A percentile compares a stretch with the other conserved stretches of the same genome.
These are phyloP conservation scores for Philaethria dido DNA, from an alignment of 2,888 invertebrate species.

Conservation along the genomic window DNA sequence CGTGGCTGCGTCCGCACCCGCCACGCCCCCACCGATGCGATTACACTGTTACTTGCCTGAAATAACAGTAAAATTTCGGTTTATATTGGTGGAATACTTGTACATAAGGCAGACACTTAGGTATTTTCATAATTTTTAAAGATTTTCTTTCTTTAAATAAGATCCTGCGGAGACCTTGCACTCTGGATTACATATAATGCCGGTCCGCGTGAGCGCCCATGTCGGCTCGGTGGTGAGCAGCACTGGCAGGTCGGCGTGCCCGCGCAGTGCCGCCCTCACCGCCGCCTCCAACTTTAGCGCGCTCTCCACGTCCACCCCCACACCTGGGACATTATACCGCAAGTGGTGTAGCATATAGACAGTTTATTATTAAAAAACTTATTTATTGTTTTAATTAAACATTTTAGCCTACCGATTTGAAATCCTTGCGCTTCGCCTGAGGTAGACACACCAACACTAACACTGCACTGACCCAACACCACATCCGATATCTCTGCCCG, in stretches of 20 bases:
- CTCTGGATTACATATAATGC: conserved; percentile 41
- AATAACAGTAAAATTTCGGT: too few species aligned
- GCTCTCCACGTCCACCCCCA: conserved; percentile 42
- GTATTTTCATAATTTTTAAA: not conserved
- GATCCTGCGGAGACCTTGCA: too few species aligned
- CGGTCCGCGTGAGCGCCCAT: conserved; percentile 43
- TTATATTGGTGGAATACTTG: not conserved
- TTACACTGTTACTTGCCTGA: conserved; percentile 48
- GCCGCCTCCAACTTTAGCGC: conserved; percentile 45
- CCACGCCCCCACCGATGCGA: conserved; percentile 41
- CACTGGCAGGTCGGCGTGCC: conserved; percentile 34
- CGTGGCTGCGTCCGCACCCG: conserved; percentile 43
- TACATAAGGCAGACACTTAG: not conserved
- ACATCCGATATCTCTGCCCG: conserved; percentile 4
- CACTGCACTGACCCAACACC: conserved; percentile 11
- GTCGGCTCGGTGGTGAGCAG: conserved; percentile 35
- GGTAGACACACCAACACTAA: conserved; percentile 15
- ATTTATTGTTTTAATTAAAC: not conserved
- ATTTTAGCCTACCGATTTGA: conserved; percentile 23
- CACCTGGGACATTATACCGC: conserved; percentile 34
- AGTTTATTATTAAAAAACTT: not conserved
- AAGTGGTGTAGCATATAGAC: too few species aligned
- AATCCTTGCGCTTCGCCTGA: not conserved
- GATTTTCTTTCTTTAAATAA: too few species aligned
- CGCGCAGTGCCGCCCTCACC: conserved; percentile 43